phyloP scores from a whole-genome alignment of 2,888 invertebrate genomes.

The Lasioglossum calceatum region DNA sequence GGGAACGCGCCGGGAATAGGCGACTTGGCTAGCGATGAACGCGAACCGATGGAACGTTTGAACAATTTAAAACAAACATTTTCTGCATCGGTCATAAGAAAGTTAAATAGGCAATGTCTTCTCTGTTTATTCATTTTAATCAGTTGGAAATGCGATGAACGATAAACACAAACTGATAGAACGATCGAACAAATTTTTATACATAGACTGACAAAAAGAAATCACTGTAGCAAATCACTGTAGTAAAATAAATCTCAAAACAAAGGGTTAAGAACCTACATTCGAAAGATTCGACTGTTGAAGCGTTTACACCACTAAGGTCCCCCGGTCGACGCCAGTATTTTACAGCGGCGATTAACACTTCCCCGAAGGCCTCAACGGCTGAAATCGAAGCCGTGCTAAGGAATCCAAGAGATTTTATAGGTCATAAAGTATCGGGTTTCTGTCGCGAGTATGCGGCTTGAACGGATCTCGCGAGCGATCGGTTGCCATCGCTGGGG shows the following conservation, averaged over 20 bases:
- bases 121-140: neutral
- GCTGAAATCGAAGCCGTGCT: neutral
- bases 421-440: neutral
- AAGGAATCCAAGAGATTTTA: neutral
- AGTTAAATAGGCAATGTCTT: neutral
- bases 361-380: neutral
- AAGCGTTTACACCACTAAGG: neutral
- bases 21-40: neutral
- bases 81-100: neutral
- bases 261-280: neutral
- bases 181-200: too few relatives aligned
- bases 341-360: neutral
- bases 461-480: slow-evolving; percentile 53
- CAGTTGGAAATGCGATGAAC: neutral
- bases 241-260: neutral
- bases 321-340: neutral
- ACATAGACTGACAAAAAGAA: neutral
- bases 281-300: neutral
- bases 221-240: neutral
- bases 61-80: neutral
- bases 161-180: too few relatives aligned
- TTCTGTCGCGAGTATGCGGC: neutral
- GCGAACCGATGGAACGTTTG: neutral
- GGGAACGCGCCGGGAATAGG: neutral
- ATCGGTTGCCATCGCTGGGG: slow-evolving; percentile 59